phyloP scores from a whole-genome alignment of 2,113 vertebrate genomes.

The Petrocephalus microphthalmus region DNA sequence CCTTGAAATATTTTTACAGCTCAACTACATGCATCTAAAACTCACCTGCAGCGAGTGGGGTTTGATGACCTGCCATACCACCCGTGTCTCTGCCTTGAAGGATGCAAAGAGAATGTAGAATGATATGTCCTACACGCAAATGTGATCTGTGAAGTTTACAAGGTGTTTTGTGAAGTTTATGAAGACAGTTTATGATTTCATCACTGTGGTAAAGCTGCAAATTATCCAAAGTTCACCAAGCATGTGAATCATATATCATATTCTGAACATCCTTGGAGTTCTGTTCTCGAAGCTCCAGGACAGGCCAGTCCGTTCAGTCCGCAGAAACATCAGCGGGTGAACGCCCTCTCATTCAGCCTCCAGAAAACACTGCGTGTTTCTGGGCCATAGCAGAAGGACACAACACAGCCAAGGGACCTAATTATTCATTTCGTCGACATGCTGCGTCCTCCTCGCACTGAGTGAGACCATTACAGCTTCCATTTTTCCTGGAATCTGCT shows the following conservation, averaged over 20 bases:
- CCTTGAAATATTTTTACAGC: background rate
- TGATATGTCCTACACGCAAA: background rate
- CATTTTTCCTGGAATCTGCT: background rate
- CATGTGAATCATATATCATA: background rate
- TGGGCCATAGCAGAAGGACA: background rate
- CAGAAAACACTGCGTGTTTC: background rate
- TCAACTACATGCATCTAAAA: background rate
- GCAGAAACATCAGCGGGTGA: background rate
- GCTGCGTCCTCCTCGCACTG: background rate
- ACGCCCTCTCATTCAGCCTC: background rate
- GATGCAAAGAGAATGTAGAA: background rate
- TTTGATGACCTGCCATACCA: background rate
- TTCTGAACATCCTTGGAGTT: constrained; percentile 2
- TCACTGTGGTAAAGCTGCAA: background rate
- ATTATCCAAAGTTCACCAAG: background rate
- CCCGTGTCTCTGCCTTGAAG: background rate
- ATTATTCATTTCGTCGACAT: background rate
- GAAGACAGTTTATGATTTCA: background rate
- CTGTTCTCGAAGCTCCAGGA: background rate
- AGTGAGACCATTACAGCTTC: background rate
- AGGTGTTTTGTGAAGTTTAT: background rate
- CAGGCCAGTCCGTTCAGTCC: background rate
- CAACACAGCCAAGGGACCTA: background rate
- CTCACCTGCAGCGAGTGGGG: background rate
- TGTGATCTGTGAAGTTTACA: background rate